Conservation (phyloP, 2,888 invertebrate genomes). For the Troides oblongomaculatus region DNA sequence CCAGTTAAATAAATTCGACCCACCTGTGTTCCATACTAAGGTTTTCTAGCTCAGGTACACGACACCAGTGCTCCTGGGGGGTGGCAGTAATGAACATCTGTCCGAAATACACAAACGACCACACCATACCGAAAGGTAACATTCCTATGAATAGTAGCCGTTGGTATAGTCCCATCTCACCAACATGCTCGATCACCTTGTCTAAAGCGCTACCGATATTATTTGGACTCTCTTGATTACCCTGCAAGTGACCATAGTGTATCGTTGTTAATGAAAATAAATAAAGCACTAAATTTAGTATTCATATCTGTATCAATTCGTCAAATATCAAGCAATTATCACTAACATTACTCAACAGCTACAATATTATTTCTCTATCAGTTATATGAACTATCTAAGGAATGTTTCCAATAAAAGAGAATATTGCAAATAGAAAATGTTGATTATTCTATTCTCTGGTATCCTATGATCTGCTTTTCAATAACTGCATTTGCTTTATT, state of each 20-base stretch:
- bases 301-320: too few relatives aligned
- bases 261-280: too few relatives aligned
- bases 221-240: constrained; percentile 40
- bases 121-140: constrained; percentile 65
- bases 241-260: constrained; percentile 31
- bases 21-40: constrained; percentile 58
- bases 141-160: constrained; percentile 59
- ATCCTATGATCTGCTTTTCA: too few relatives aligned
- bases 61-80: constrained; percentile 65
- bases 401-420: too few relatives aligned
- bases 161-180: constrained; percentile 67
- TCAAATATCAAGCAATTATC: too few relatives aligned
- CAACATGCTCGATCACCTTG: constrained; percentile 57
- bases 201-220: constrained; percentile 55
- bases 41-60: constrained; percentile 57
- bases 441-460: too few relatives aligned
- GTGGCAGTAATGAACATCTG: constrained; percentile 71
- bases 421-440: too few relatives aligned
- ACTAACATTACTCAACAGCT: too few relatives aligned
- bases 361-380: too few relatives aligned
- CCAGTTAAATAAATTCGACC: not conserved
- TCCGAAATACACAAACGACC: constrained; percentile 67
- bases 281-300: too few relatives aligned
- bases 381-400: too few relatives aligned
- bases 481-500: too few relatives aligned